Conservation (phyloP, 2,888 invertebrate species). For the Lycophotia porphyrea region DNA sequence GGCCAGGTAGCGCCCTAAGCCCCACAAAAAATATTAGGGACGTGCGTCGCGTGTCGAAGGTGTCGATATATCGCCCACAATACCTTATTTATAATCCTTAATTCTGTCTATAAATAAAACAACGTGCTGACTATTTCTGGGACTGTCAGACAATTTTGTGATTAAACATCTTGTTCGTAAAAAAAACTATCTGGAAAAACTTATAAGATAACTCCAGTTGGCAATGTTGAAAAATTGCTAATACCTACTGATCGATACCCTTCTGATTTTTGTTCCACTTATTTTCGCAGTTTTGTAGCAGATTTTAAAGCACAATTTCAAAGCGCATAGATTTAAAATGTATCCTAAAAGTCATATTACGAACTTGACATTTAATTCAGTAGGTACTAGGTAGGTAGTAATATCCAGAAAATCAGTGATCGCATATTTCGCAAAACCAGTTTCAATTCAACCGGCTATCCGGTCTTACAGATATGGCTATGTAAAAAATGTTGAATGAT, state of each 20-base stretch:
- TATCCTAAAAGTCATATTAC: constrained; percentile 6
- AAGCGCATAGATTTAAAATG: constrained; percentile 12
- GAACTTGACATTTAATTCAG: constrained; percentile 26
- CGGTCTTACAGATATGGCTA: constrained; percentile 40
- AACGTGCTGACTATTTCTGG: background rate
- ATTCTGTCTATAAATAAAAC: constrained; percentile 1
- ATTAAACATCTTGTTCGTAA: background rate
- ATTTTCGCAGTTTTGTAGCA: background rate
- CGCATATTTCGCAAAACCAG: constrained; percentile 57
- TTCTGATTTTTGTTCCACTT: background rate
- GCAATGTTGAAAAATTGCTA: too few relatives aligned
- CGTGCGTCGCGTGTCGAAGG: constrained; percentile 42
- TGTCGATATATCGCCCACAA: constrained; percentile 42
- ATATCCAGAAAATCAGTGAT: constrained; percentile 44
- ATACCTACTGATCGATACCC: too few relatives aligned
- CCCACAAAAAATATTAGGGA: constrained; percentile 72
- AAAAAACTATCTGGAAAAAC: background rate
- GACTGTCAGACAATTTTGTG: background rate
- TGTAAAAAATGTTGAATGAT: constrained; percentile 61
- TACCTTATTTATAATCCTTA: constrained; percentile 2
- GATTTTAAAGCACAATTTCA: background rate
- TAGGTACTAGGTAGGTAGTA: background rate
- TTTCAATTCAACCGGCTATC: constrained; percentile 47
- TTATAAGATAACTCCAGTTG: background rate
- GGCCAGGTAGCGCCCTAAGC: constrained; percentile 82